Percentiles rank a stretch among this genome's conserved stretches.
Conservation (phyloP, 2,113 vertebrate species). For the Phylloscopus trochilus region DNA sequence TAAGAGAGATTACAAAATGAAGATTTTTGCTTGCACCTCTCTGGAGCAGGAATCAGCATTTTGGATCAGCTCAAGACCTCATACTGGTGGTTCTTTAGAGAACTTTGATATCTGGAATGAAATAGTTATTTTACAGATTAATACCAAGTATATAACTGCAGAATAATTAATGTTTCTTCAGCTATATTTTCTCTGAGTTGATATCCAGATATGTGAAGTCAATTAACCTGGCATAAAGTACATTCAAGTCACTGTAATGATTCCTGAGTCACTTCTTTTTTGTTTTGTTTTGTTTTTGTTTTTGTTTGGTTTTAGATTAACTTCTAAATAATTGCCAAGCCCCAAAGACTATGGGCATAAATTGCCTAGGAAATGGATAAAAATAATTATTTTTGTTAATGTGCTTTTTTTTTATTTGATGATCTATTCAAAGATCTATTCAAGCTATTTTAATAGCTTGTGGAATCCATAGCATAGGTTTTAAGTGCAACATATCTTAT, state of each 20-base stretch:
- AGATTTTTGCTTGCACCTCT: not conserved
- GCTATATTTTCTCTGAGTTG: not conserved
- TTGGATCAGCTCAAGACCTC: not conserved
- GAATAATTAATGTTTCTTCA: not conserved
- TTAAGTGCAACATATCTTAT: not conserved
- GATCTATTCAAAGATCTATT: not conserved
- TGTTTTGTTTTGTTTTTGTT: not conserved
- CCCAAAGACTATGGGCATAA: not conserved
- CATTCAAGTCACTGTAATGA: constrained; percentile 5
- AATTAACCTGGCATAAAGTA: constrained; percentile 40
- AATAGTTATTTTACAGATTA: not conserved
- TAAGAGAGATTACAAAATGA: not conserved
- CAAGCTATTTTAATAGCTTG: not conserved
- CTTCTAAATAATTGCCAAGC: constrained; percentile 45
- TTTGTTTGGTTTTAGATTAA: not conserved
- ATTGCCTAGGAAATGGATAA: not conserved
- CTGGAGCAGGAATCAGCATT: not conserved
- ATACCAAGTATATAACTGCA: not conserved
- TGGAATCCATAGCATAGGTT: not conserved
- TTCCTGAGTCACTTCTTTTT: not conserved
- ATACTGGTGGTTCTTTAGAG: not conserved
- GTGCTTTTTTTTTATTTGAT: not conserved
- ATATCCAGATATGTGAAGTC: constrained; percentile 20
- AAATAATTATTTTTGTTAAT: not conserved
- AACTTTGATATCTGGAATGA: not conserved